Conservation (phyloP, 2,888 invertebrate species). For the Agrochola lychnidis region DNA sequence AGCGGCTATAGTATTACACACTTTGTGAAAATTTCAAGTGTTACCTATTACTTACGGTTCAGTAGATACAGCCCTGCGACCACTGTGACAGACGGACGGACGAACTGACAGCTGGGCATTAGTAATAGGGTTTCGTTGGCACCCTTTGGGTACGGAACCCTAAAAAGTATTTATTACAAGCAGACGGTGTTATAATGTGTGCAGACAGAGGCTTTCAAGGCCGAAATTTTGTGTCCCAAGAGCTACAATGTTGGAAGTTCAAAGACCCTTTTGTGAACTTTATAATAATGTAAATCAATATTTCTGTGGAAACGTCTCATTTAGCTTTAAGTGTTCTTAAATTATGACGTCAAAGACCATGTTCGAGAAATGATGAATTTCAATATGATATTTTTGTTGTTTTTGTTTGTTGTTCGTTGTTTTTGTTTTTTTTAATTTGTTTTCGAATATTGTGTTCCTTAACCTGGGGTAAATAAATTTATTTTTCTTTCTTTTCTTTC, state of each 20-base stretch:
- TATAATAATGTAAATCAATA: conserved; percentile 60
- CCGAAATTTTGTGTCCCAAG: conserved; percentile 31
- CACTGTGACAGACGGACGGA: not conserved
- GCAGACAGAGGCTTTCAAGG: conserved; percentile 32
- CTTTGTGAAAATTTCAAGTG: not conserved
- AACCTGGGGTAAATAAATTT: no score
- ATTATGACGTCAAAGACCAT: conserved; percentile 26
- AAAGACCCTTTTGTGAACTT: conserved; percentile 51
- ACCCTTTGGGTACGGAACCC: not conserved
- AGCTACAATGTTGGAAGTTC: conserved; percentile 53
- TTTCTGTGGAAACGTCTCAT: conserved; percentile 39
- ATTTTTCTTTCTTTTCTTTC: no score
- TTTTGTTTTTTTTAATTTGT: no score
- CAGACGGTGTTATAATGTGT: conserved; percentile 39
- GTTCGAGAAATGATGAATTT: not conserved
- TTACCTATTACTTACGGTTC: not conserved
- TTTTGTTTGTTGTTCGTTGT: no score
- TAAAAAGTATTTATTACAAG: conserved; percentile 25
- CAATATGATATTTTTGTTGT: not conserved
- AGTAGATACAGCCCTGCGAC: not conserved
- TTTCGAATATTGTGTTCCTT: no score
- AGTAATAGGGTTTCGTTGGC: not conserved
- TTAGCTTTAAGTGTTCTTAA: conserved; percentile 23
- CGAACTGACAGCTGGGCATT: no score
- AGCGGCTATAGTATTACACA: not conserved